Base-by-base conservation (phyloP, 2,113 vertebrate species). In the Takifugu bimaculatus region DNA sequence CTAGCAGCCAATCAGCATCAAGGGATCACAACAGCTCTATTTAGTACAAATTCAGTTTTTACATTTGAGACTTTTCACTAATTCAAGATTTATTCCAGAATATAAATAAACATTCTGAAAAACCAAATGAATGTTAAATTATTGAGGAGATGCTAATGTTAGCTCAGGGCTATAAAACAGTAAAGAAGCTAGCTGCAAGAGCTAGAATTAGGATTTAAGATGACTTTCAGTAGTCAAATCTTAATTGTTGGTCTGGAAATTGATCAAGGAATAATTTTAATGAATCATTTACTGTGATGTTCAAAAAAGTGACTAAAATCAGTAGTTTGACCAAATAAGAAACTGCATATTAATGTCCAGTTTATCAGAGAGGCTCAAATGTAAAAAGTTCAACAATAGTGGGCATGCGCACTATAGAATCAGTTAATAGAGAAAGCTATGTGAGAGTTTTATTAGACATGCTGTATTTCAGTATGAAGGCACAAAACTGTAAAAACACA, bases 1-100 rank as follows among this genome's bases (percentile, higher is more conserved):
- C 60, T 72, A 81, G 68, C 50, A 80, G 65, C 74, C 42, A 69
- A 63, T 66, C 55, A 71, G 57, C 55, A 77, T 29, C 53, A 68
- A 68, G 26, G 54, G 43, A 81, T 52, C 55, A 73, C 26, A 61
- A 15, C 11, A 26, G 14, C 7, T 11, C 50, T 2, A 73, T 65
- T 59, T 51, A 60, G 48, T 44, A 50, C 49, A 64, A 27, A 27
- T 0, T 53, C n/a, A 35, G 3, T 15, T 6, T 45, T 56, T 12
- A 66, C 42, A 65, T 43, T 28, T 63, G 14, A 69, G 44, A 25
- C 62, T 39, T 68, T 43, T 28, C 35, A 39, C 45, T n/a, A 3
- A 15, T 10, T n/a, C 45, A 48, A 7, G 1, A 39, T 39, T 39
- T 10, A 6, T n/a, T 48, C 13, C 13, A 48, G 13, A 14, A 3